Evolutionary conservation across 2,888 invertebrate species (phyloP), one percentile per base, ranked within the genome.

Genomic region (Heliconius erato): DNA sequence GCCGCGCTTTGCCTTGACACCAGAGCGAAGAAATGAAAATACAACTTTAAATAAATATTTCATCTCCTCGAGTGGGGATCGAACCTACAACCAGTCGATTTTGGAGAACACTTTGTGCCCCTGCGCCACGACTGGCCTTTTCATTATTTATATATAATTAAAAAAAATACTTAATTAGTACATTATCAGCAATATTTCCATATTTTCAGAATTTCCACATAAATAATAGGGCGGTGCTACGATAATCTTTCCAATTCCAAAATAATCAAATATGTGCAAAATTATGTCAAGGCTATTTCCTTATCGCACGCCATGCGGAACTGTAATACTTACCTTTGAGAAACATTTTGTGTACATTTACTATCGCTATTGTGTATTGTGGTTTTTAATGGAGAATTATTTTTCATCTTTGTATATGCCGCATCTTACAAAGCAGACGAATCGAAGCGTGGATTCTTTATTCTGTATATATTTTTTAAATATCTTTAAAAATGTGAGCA

Each of bases 201-300:
- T 16, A 26, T 67, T 16, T 67, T 19, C 28, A 28, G 16, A 32
- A 32, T 19, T 59, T 67, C 32, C 80, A 14, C 71, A 67, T 32
- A 74, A 28, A 35, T 40, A 23, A 32, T n/a, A 23, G 63, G 74
- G 16, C n/a, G 65, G 28, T n/a, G 23, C 35, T 79, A 54, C 49
- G 0, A 44, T 28, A 44, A 67, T 65, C 6, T 65, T 74, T 44
- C 49, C 14, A 49, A 74, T 80, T 67, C 54, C 68, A 54, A 35
- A 67, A 67, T 35, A 12, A 80, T 26, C 74, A 54, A 40, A 35
- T 68, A 74, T 54, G 74, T 49, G 26, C 28, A 26, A 80, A 80
- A 74, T 23, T 67, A n/a, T 80, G 35, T 74, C 11, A 74, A 54
- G 54, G 74, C 19, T 71, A 71, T 79, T 74, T 67, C 49, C 67